Percentiles rank a stretch among this genome's conserved stretches.
phyloP scores from a whole-genome alignment of 2,888 invertebrate species.

The Drosophila kambysellisi region DNA sequence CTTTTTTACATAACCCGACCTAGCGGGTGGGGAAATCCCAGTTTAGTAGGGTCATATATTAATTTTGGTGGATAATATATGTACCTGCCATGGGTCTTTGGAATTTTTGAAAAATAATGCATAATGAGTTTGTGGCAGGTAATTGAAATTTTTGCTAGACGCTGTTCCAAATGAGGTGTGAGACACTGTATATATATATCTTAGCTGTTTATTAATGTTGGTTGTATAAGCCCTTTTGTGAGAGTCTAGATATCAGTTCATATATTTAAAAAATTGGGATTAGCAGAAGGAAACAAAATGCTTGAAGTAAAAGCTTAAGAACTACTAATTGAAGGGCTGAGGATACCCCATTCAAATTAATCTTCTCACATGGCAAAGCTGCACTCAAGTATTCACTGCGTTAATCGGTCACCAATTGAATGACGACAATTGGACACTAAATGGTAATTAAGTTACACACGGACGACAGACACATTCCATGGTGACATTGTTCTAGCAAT shows the following conservation, averaged over 20 bases:
- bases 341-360: neutral
- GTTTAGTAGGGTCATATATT: too few species aligned
- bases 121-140: too few species aligned
- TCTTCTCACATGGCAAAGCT: neutral
- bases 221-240: neutral
- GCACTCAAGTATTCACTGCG: neutral
- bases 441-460: slow-evolving; percentile 5
- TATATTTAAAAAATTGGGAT: neutral
- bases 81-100: too few species aligned
- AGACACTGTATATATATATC: neutral
- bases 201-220: neutral
- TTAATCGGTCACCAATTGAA: neutral
- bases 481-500: neutral
- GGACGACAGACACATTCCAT: slow-evolving; percentile 9
- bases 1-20: too few species aligned
- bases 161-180: too few species aligned
- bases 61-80: too few species aligned
- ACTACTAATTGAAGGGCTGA: neutral
- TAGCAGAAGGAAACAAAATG: neutral
- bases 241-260: neutral
- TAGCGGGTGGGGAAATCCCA: too few species aligned
- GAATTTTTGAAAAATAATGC: too few species aligned
- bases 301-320: neutral
- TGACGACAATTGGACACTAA: neutral
- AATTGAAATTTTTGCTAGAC: too few species aligned